These are phyloP conservation scores for Dexiosoma caninum DNA, from an alignment of 2,888 invertebrate genomes.

Conservation along the genomic window DNA sequence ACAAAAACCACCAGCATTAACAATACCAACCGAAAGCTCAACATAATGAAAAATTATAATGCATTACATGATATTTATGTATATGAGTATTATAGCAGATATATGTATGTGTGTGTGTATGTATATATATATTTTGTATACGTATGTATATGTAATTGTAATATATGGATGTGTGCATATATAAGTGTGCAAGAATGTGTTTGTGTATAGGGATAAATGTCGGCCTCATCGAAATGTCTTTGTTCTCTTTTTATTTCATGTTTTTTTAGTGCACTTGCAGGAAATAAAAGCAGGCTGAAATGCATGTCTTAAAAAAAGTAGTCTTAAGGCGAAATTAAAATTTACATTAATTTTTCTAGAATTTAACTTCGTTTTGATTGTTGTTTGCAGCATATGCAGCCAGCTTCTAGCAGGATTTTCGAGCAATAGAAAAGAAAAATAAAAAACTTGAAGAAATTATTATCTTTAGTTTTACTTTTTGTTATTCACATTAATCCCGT, in stretches of 20 bases:
- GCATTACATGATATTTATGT: constrained; percentile 31
- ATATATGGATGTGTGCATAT: not conserved
- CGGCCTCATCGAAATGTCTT: constrained; percentile 13
- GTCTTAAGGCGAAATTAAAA: constrained; percentile 59
- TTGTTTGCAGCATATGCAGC: not conserved
- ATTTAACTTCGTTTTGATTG: constrained; percentile 7
- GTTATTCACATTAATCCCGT: constrained; percentile 32
- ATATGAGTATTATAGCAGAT: no score
- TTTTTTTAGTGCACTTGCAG: not conserved
- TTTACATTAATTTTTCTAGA: constrained; percentile 49
- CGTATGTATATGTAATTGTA: not conserved
- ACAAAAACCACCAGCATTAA: not conserved
- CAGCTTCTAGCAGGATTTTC: not conserved
- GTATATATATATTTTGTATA: no score
- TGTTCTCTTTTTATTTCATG: not conserved
- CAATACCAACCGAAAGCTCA: constrained; percentile 3
- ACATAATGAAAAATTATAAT: constrained; percentile 61
- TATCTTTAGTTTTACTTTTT: constrained; percentile 24
- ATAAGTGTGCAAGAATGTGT: not conserved
- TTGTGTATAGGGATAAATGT: not conserved
- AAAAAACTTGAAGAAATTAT: constrained; percentile 41
- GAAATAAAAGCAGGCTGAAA: constrained; percentile 36
- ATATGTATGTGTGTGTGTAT: not conserved
- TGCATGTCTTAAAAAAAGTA: constrained; percentile 39
- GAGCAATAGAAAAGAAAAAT: not conserved